phyloP scores from a whole-genome alignment of 2,888 invertebrate species.

The Drosophila acutilabella region DNA sequence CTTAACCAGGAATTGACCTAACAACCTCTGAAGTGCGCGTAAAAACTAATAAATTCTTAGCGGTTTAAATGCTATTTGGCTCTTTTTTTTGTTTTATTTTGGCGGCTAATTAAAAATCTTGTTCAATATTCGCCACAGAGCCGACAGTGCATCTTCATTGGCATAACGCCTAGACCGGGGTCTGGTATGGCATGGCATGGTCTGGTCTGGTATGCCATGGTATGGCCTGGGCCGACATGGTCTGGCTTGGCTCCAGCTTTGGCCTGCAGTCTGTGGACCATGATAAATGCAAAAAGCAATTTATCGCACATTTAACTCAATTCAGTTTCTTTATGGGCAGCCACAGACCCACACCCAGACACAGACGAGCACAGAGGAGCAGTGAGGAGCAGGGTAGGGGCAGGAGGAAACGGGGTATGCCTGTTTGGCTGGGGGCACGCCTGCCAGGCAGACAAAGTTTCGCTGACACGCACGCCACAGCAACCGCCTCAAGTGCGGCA shows the following conservation, averaged over 20 bases:
- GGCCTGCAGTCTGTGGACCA: constrained; percentile 55
- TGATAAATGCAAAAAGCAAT: constrained; percentile 82
- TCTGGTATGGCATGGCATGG: constrained; percentile 4
- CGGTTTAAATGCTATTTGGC: constrained; percentile 6
- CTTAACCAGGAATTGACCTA: constrained; percentile 67
- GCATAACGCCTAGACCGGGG: constrained; percentile 31
- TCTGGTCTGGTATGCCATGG: constrained; percentile 10
- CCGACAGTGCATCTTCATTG: constrained; percentile 46
- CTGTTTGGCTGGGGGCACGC: constrained; percentile 39
- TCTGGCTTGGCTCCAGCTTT: constrained; percentile 23
- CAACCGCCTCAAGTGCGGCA: constrained; percentile 18
- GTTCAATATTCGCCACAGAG: constrained; percentile 76
- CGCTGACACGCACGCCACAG: constrained; percentile 63
- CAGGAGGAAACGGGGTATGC: not conserved
- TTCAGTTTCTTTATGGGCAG: constrained; percentile 76
- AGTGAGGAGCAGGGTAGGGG: not conserved
- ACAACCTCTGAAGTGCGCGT: constrained; percentile 27
- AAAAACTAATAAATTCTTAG: constrained; percentile 41
- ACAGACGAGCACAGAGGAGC: not conserved
- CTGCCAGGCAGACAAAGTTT: constrained; percentile 63
- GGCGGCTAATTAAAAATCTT: constrained; percentile 79
- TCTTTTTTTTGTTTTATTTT: constrained; percentile 32
- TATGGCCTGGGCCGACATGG: constrained; percentile 8
- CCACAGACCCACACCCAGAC: constrained; percentile 17
- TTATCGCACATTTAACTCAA: constrained; percentile 82